Evolutionary conservation across 2,113 vertebrate genomes (phyloP).

Genomic region (Nesogale talazaci): DNA sequence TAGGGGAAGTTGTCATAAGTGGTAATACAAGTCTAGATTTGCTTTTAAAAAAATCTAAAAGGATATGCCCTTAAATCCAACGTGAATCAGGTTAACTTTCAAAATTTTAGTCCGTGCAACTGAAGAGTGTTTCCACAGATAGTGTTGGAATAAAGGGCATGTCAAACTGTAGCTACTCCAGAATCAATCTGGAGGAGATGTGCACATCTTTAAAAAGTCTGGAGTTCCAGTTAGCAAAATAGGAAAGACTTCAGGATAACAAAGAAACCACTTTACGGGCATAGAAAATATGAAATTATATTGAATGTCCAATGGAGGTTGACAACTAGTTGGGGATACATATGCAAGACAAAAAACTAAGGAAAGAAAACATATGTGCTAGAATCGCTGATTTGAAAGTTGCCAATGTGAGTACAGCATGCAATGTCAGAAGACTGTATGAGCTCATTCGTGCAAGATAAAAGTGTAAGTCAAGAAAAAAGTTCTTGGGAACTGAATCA

Average conservation of each 20-base stretch:
- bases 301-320: not conserved
- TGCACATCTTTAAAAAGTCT: not conserved
- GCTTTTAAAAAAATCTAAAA: not conserved
- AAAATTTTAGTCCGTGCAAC: not conserved
- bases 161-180: not conserved
- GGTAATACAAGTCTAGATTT: not conserved
- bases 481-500: conserved; percentile 14
- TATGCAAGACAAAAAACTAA: not conserved
- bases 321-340: not conserved
- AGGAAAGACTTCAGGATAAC: not conserved
- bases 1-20: not conserved
- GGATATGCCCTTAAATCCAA: not conserved
- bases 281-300: not conserved
- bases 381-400: conserved; percentile 17
- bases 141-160: not conserved
- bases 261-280: not conserved
- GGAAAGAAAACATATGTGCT: not conserved
- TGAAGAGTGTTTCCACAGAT: not conserved
- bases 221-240: not conserved
- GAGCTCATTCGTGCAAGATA: conserved; percentile 42
- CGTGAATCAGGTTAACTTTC: not conserved
- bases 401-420: not conserved
- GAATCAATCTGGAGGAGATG: not conserved
- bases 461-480: conserved; percentile 57
- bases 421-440: conserved; percentile 28